These are phyloP conservation scores for Leptopilina boulardi DNA, from an alignment of 1,140 invertebrate species.

Conservation along the genomic window DNA sequence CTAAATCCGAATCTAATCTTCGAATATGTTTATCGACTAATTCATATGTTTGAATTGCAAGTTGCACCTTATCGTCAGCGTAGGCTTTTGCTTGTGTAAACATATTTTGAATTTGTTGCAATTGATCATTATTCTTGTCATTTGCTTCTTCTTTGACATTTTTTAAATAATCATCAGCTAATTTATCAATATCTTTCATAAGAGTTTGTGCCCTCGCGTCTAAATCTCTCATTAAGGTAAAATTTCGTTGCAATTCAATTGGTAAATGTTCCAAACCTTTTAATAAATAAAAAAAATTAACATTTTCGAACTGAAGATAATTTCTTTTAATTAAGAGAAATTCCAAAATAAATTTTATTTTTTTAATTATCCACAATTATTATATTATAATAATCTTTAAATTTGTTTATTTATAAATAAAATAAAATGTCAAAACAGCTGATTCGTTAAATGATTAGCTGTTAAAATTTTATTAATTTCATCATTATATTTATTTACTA, in stretches of 20 bases:
- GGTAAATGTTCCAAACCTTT: slow-evolving; percentile 94
- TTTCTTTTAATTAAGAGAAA: too few relatives aligned
- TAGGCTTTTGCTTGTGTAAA: slow-evolving; percentile 96
- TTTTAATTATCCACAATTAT: too few relatives aligned
- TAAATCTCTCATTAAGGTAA: slow-evolving; percentile 95
- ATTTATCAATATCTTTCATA: slow-evolving; percentile 92
- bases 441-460: neutral
- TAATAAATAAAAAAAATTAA: slow-evolving; percentile 51
- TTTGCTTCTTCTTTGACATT: slow-evolving; percentile 79
- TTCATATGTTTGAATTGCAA: slow-evolving; percentile 99
- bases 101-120: slow-evolving; percentile 89
- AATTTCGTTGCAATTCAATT: slow-evolving; percentile 95
- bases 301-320: too few relatives aligned
- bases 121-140: slow-evolving; percentile 89
- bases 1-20: slow-evolving; percentile 95
- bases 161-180: slow-evolving; percentile 89
- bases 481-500: neutral
- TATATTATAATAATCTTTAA: neutral
- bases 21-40: slow-evolving; percentile 99
- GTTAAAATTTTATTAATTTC: neutral
- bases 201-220: slow-evolving; percentile 92
- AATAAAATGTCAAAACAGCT: neutral
- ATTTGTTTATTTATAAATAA: neutral
- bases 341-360: too few relatives aligned
- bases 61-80: slow-evolving; percentile 97